phyloP scores from a whole-genome alignment of 2,113 vertebrate species.

The Pelusios castaneus region DNA sequence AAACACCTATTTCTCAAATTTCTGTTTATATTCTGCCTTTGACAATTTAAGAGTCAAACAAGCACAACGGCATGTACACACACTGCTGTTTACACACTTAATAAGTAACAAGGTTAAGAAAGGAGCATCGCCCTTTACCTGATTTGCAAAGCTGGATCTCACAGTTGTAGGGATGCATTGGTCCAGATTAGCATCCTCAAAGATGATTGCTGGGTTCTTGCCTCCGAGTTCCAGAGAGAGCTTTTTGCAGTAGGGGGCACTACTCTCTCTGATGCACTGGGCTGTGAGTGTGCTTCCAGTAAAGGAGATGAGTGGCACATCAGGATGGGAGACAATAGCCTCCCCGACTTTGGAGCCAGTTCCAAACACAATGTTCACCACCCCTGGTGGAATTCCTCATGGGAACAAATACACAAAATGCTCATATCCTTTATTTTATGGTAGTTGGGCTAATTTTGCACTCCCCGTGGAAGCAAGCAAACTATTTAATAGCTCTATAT shows the following conservation, averaged over 20 bases:
- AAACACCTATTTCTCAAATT: neutral
- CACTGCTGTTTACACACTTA: neutral
- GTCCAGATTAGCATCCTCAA: slow-evolving; percentile 89
- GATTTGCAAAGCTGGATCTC: slow-evolving; percentile 94
- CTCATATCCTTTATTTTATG: rapidly evolving
- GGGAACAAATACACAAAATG: slow-evolving; percentile 2
- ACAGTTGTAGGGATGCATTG: slow-evolving; percentile 88
- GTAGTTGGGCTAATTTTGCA: rapidly evolving
- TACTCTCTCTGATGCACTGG: slow-evolving; percentile 83
- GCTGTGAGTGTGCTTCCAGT: slow-evolving; percentile 94
- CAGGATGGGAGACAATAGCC: slow-evolving; percentile 90
- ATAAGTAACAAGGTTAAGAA: neutral
- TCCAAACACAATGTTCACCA: slow-evolving; percentile 95
- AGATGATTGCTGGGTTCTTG: slow-evolving; percentile 94
- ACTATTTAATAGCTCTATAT: neutral
- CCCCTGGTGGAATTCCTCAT: slow-evolving; percentile 89
- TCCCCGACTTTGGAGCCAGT: slow-evolving; percentile 83
- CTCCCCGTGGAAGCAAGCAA: neutral
- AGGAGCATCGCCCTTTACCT: slow-evolving; percentile 77
- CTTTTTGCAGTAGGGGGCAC: slow-evolving; percentile 91
- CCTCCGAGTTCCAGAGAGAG: slow-evolving; percentile 95
- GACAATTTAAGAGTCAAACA: neutral
- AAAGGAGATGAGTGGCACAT: slow-evolving; percentile 92
- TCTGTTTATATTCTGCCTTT: neutral
- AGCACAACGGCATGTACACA: rapidly evolving